phyloP scores from a whole-genome alignment of 2,797 vertebrate genomes.

The Periophthalmus magnuspinnatus region DNA sequence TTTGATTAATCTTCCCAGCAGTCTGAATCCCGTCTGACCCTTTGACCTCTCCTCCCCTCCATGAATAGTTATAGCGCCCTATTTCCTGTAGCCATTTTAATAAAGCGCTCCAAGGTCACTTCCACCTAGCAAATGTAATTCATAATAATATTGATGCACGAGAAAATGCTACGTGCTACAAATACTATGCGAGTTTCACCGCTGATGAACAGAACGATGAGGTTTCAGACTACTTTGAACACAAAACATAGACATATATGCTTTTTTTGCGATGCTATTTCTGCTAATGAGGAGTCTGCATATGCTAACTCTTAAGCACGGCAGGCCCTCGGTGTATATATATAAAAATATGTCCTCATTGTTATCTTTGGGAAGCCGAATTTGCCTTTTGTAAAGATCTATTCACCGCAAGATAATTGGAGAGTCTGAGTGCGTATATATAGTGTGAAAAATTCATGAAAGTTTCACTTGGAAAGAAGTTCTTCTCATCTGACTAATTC shows the following conservation, averaged over 20 bases:
- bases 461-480: conserved; percentile 5
- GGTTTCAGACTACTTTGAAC: conserved; percentile 56
- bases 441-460: conserved; percentile 13
- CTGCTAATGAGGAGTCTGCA: conserved; percentile 67
- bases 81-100: conserved; percentile 18
- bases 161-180: conserved; percentile 1
- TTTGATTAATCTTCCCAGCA: background rate
- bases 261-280: conserved; percentile 51
- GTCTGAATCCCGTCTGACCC: conserved; percentile 21
- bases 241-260: conserved; percentile 32
- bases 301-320: conserved; percentile 51
- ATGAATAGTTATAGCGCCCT: conserved; percentile 39
- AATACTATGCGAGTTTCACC: background rate
- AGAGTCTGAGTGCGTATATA: conserved; percentile 23
- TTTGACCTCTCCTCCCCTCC: conserved; percentile 13
- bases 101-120: conserved; percentile 25
- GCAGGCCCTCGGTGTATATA: conserved; percentile 23
- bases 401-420: conserved; percentile 27
- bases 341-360: conserved; percentile 26
- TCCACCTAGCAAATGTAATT: background rate
- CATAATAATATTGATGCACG: conserved; percentile 1
- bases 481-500: conserved; percentile 7
- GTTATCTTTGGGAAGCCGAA: conserved; percentile 28
- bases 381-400: conserved; percentile 24
- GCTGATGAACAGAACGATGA: conserved; percentile 35